Evolutionary conservation across 2,888 invertebrate genomes (phyloP).

Genomic region (Drosophila koepferae): DNA sequence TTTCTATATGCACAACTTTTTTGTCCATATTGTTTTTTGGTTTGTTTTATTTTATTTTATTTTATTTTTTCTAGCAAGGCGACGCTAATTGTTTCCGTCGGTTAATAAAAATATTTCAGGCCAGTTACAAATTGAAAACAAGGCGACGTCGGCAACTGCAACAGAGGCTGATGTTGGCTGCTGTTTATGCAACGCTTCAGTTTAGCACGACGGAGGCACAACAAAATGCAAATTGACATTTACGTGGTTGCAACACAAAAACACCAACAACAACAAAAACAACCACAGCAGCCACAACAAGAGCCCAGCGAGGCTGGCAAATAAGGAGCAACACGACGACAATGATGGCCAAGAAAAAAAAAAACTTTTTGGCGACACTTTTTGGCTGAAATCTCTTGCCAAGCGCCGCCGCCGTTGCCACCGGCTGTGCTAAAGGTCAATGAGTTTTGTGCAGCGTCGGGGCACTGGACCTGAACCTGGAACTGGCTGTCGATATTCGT

Average conservation of each 20-base stretch:
- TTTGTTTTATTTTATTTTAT: conserved; percentile 14
- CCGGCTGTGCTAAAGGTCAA: conserved; percentile 72
- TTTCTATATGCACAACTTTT: conserved; percentile 37
- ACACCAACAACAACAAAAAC: conserved; percentile 23
- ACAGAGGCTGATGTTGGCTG: conserved; percentile 34
- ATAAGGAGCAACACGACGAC: conserved; percentile 79
- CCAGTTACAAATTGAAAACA: conserved; percentile 78
- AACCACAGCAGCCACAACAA: conserved; percentile 11
- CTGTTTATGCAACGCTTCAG: conserved; percentile 79
- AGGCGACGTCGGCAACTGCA: conserved; percentile 45
- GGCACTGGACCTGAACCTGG: conserved; percentile 79
- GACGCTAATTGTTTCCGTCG: conserved; percentile 83
- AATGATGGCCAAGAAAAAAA: conserved; percentile 53
- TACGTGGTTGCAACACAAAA: conserved; percentile 75
- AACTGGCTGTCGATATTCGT: conserved; percentile 50
- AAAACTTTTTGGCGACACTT: conserved; percentile 70
- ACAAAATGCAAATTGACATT: conserved; percentile 80
- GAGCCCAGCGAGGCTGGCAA: conserved; percentile 63
- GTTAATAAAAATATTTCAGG: conserved; percentile 81
- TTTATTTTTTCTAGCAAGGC: conserved; percentile 52
- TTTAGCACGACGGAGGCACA: conserved; percentile 58
- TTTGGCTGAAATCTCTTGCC: conserved; percentile 57
- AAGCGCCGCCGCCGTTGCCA: conserved; percentile 24
- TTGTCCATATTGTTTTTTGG: conserved; percentile 17
- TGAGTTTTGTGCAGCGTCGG: conserved; percentile 62